phyloP scores from a whole-genome alignment of 1,140 invertebrate species.

The Psilanteris sp. region DNA sequence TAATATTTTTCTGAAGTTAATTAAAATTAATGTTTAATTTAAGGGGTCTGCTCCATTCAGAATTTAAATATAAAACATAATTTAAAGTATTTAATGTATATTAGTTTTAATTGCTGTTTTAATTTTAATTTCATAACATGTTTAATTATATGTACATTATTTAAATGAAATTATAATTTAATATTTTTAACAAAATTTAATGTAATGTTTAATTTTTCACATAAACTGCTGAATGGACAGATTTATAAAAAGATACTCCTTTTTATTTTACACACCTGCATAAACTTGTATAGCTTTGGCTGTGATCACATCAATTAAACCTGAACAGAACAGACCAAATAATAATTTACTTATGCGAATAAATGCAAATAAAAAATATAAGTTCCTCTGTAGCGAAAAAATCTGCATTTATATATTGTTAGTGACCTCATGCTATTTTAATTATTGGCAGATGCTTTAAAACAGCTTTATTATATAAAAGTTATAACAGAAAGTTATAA shows the following conservation, averaged over 20 bases:
- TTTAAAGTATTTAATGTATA: neutral
- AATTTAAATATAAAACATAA: conserved; percentile 63
- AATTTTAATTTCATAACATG: too few relatives aligned
- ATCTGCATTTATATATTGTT: too few relatives aligned
- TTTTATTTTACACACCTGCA: conserved; percentile 82
- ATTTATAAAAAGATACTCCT: conserved; percentile 58
- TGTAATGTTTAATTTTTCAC: neutral
- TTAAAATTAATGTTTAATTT: conserved; percentile 48
- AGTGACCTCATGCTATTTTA: too few relatives aligned
- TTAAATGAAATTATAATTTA: too few relatives aligned
- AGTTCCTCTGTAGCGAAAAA: neutral
- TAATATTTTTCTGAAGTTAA: too few relatives aligned
- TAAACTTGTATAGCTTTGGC: conserved; percentile 82
- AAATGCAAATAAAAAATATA: neutral
- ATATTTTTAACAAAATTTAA: neutral
- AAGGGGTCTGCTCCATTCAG: conserved; percentile 77
- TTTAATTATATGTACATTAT: too few relatives aligned
- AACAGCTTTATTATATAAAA: too few relatives aligned
- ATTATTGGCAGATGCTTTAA: too few relatives aligned
- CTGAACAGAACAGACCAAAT: conserved; percentile 82
- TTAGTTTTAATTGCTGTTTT: too few relatives aligned
- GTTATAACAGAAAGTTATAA: too few relatives aligned
- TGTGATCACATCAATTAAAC: conserved; percentile 80
- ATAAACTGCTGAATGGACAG: conserved; percentile 77
- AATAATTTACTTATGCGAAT: conserved; percentile 62